These are phyloP conservation scores for Pimpla rufipes DNA, from an alignment of 2,888 invertebrate species.

Conservation along the genomic window DNA sequence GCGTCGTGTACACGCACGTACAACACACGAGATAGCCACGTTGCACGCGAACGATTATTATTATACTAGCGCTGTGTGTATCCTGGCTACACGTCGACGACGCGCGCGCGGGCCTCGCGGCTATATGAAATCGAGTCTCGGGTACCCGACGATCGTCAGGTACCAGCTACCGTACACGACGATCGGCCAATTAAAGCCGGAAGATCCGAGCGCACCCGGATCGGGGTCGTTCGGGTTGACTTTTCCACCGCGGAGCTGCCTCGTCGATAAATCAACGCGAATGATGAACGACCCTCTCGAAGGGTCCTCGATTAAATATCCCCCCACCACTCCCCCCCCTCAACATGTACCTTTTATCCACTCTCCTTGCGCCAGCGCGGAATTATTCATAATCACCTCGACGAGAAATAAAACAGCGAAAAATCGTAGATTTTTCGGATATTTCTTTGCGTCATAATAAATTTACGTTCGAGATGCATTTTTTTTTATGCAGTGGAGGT, in stretches of 20 bases:
- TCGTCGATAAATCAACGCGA: conserved; percentile 60
- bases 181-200: conserved; percentile 69
- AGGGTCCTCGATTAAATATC: conserved; percentile 60
- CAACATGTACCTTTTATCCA: not conserved
- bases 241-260: conserved; percentile 53
- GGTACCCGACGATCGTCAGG: conserved; percentile 66
- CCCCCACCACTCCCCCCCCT: not conserved
- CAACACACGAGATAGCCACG: conserved; percentile 57
- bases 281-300: conserved; percentile 68
- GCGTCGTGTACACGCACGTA: conserved; percentile 67
- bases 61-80: conserved; percentile 54
- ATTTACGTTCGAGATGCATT: not conserved
- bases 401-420: conserved; percentile 8
- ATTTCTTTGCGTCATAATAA: not conserved
- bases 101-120: too few relatives aligned
- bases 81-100: too few relatives aligned
- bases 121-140: conserved; percentile 67
- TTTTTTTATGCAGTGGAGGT: too few relatives aligned
- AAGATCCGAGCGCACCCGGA: conserved; percentile 62
- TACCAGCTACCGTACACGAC: conserved; percentile 69
- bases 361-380: conserved; percentile 24
- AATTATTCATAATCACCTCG: conserved; percentile 61
- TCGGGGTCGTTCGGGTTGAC: conserved; percentile 69
- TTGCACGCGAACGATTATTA: conserved; percentile 70
- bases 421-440: conserved; percentile 21